Evolutionary conservation across 2,113 vertebrate species (phyloP).

Genomic region (Epinephelus cyanopodus): DNA sequence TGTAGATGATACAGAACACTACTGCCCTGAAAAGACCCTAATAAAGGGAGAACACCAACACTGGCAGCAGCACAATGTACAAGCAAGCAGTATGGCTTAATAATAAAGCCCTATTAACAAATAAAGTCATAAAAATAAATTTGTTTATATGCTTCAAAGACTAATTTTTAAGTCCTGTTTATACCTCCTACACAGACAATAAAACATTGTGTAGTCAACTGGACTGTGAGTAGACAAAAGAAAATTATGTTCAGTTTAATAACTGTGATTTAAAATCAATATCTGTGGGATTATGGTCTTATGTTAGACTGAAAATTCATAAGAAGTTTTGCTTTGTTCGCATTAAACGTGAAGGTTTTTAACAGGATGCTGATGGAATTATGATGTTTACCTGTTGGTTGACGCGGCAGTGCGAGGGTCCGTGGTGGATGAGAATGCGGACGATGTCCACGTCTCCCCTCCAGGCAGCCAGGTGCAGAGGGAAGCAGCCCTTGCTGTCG

Average conservation of each 20-base stretch:
- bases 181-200: not conserved
- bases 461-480: conserved; percentile 97
- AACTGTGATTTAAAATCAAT: not conserved
- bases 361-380: not conserved
- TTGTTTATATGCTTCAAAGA: not conserved
- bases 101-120: no score
- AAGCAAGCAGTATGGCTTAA: not conserved
- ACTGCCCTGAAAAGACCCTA: no score
- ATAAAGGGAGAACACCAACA: not conserved
- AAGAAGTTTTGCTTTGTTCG: not conserved
- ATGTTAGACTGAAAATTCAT: not conserved
- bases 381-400: conserved; percentile 91
- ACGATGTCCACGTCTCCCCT: conserved; percentile 97
- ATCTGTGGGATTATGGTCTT: not conserved
- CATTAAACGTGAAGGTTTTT: not conserved
- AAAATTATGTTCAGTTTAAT: not conserved
- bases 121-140: not conserved
- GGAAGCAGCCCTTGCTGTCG: conserved; percentile 98
- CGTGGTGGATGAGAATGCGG: conserved; percentile 95
- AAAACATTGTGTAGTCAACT: not conserved
- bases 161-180: not conserved
- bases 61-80: not conserved
- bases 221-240: not conserved
- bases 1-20: not conserved
- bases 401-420: conserved; percentile 94